These are phyloP conservation scores for Aphaenogaster floridana DNA, from an alignment of 1,140 invertebrate genomes.

Conservation along the genomic window DNA sequence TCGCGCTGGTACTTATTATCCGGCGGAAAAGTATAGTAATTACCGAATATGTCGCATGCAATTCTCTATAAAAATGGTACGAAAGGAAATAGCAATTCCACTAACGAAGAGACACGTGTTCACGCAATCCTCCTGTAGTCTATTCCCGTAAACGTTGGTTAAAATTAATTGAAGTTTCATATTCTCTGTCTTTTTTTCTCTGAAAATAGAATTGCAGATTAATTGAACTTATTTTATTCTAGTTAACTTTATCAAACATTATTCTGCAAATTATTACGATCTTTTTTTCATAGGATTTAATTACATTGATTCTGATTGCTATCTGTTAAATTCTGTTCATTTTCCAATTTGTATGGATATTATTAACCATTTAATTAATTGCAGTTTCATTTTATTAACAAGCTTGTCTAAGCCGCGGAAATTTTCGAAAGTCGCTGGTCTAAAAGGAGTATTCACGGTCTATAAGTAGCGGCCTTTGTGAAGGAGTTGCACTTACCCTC, in stretches of 20 bases:
- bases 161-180: conserved; percentile 3
- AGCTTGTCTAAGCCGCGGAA: neutral
- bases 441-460: conserved; percentile 50
- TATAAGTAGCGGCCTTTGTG: conserved; percentile 51
- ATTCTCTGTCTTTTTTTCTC: neutral
- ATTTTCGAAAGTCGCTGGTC: conserved; percentile 19
- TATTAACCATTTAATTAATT: neutral
- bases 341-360: neutral
- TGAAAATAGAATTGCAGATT: neutral
- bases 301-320: neutral
- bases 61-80: neutral
- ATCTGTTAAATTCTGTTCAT: neutral
- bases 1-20: conserved; percentile 12
- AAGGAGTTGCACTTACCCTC: conserved; percentile 30
- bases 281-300: neutral
- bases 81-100: conserved; percentile 6
- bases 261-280: neutral
- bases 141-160: neutral
- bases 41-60: neutral
- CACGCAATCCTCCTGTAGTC: neutral
- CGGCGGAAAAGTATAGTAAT: neutral
- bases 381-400: neutral
- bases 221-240: conserved; percentile 18
- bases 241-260: neutral
- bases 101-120: neutral